Percentiles rank a stretch among this genome's conserved stretches.
These are phyloP conservation scores for Geopemphigus sp. DNA, from an alignment of 1,140 invertebrate species.

Conservation along the genomic window DNA sequence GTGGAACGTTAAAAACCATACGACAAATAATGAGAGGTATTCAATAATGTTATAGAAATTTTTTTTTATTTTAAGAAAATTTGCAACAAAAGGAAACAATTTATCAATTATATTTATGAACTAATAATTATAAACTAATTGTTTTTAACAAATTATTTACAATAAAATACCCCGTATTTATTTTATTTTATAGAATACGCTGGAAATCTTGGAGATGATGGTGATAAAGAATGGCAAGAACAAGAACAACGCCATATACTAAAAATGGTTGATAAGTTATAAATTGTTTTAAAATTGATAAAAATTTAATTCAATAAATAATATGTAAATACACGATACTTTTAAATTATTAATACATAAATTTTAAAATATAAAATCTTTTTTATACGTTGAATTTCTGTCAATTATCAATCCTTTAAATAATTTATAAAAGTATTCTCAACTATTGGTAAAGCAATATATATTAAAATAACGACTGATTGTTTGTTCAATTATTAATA, in stretches of 20 bases:
- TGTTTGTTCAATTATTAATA: too few relatives aligned
- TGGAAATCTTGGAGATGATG: slow-evolving; percentile 87
- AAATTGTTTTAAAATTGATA: slow-evolving; percentile 54
- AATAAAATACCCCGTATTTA: too few relatives aligned
- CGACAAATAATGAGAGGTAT: slow-evolving; percentile 88
- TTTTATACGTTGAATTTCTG: too few relatives aligned
- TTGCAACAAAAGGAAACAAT: too few relatives aligned
- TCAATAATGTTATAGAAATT: slow-evolving; percentile 52
- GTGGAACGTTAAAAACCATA: slow-evolving; percentile 91
- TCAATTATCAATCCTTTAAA: too few relatives aligned
- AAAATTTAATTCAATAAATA: background rate
- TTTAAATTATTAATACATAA: background rate
- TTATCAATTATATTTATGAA: too few relatives aligned
- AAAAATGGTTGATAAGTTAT: slow-evolving; percentile 92
- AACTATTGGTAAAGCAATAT: too few relatives aligned
- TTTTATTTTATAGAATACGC: slow-evolving; percentile 75
- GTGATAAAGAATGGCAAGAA: slow-evolving; percentile 77
- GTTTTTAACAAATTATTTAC: too few relatives aligned
- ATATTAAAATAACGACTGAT: too few relatives aligned
- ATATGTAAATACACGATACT: background rate
- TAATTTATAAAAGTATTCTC: too few relatives aligned
- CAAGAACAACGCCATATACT: slow-evolving; percentile 88
- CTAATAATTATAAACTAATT: too few relatives aligned
- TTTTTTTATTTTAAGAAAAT: background rate
- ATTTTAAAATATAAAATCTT: too few relatives aligned